Evolutionary conservation across 2,797 vertebrate species (phyloP).

Genomic region (Sphenodon punctatus): DNA sequence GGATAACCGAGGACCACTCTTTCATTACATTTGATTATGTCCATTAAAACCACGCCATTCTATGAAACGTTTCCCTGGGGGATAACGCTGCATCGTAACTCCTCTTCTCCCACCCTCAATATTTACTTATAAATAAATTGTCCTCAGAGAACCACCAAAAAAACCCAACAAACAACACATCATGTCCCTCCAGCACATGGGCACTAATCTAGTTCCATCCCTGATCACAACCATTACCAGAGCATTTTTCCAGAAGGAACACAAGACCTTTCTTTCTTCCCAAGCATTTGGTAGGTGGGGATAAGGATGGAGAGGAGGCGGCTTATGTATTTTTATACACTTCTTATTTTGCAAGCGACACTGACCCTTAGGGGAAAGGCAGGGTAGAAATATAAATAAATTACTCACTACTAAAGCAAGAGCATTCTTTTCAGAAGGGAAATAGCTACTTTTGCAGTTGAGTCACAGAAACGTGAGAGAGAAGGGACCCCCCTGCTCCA

Average conservation of each 20-base stretch:
- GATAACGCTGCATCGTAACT: neutral
- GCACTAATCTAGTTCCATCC: too few relatives aligned
- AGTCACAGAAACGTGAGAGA: too few relatives aligned
- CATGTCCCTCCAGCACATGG: too few relatives aligned
- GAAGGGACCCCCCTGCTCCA: rapidly evolving
- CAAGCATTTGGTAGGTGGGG: too few relatives aligned
- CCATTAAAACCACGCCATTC: neutral
- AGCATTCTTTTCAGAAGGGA: rapidly evolving
- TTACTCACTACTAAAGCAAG: neutral
- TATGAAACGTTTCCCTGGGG: neutral
- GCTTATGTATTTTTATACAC: too few relatives aligned
- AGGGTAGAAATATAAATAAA: neutral
- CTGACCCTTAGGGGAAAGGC: neutral
- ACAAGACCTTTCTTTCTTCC: too few relatives aligned
- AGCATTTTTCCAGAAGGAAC: too few relatives aligned
- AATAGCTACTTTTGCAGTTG: rapidly evolving
- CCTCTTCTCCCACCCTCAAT: too few relatives aligned
- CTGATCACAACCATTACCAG: too few relatives aligned
- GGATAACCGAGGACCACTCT: neutral
- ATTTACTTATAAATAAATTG: neutral
- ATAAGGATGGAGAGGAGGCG: too few relatives aligned
- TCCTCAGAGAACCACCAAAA: neutral
- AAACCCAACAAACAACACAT: too few relatives aligned
- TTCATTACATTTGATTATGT: slow-evolving; percentile 1
- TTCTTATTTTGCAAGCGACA: neutral